Conservation (phyloP, 1,140 invertebrate species). For the Brachionus koreanus region DNA sequence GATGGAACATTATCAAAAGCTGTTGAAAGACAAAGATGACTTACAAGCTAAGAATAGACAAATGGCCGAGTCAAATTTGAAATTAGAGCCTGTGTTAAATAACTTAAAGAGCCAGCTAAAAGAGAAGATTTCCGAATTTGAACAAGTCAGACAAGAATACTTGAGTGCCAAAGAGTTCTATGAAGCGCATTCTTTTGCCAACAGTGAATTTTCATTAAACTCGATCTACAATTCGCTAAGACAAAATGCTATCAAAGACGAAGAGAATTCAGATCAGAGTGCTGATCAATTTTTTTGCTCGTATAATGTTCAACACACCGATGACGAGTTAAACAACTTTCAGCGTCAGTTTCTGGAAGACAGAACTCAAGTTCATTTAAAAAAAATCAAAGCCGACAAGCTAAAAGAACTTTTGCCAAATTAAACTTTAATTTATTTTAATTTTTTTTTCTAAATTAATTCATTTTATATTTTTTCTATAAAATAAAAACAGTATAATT, state of each 20-base stretch:
- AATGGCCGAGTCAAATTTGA: constrained; percentile 39
- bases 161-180: not conserved
- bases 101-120: not conserved
- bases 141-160: constrained; percentile 4
- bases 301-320: constrained; percentile 37
- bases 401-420: constrained; percentile 18
- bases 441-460: not conserved
- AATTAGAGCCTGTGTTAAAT: not conserved
- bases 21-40: constrained; percentile 7
- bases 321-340: constrained; percentile 28
- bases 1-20: constrained; percentile 22
- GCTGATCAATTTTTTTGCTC: constrained; percentile 12
- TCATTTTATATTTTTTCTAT: not conserved
- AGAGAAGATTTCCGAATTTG: constrained; percentile 25
- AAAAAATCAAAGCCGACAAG: constrained; percentile 42
- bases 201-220: not conserved
- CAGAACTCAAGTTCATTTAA: constrained; percentile 26
- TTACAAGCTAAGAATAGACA: not conserved
- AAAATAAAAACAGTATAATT: not conserved
- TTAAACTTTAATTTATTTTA: constrained; percentile 3
- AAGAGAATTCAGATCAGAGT: not conserved
- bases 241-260: not conserved
- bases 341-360: not conserved
- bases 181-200: not conserved
- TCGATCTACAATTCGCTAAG: not conserved